Percentiles rank a stretch among this genome's conserved stretches.
These are phyloP conservation scores for Chaetogeoica ovagalla DNA, from an alignment of 2,888 invertebrate species.

Conservation along the genomic window DNA sequence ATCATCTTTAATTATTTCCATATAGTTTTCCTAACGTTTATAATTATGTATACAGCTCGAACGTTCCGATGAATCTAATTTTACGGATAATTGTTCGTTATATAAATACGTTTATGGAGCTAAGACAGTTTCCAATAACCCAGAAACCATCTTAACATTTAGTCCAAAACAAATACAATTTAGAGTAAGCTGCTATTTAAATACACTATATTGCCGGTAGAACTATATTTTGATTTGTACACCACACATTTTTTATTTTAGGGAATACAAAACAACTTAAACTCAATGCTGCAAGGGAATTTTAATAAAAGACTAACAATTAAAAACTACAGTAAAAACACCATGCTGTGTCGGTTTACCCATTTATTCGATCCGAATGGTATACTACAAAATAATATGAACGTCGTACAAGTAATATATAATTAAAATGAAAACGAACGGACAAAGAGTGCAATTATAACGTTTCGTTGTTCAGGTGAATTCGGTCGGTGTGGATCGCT, in stretches of 20 bases:
- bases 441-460: background rate
- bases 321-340: slow-evolving; percentile 24
- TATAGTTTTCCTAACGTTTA: background rate
- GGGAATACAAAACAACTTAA: background rate
- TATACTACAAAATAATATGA: background rate
- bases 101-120: background rate
- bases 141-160: slow-evolving; percentile 10
- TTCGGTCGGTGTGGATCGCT: background rate
- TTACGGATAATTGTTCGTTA: background rate
- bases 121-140: background rate
- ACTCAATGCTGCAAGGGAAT: background rate
- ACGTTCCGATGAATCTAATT: background rate
- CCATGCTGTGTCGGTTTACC: slow-evolving; percentile 10
- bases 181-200: background rate
- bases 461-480: background rate
- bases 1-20: background rate
- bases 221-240: background rate
- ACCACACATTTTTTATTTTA: background rate
- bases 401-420: slow-evolving; percentile 14
- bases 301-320: slow-evolving; percentile 8
- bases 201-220: too few species aligned
- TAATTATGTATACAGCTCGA: background rate
- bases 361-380: slow-evolving; percentile 32
- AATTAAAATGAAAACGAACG: background rate
- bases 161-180: background rate